A percentile compares a stretch with the other conserved stretches of the same genome.
Evolutionary conservation across 2,888 invertebrate species (phyloP).

Genomic region (Gnatocerus cornutus): DNA sequence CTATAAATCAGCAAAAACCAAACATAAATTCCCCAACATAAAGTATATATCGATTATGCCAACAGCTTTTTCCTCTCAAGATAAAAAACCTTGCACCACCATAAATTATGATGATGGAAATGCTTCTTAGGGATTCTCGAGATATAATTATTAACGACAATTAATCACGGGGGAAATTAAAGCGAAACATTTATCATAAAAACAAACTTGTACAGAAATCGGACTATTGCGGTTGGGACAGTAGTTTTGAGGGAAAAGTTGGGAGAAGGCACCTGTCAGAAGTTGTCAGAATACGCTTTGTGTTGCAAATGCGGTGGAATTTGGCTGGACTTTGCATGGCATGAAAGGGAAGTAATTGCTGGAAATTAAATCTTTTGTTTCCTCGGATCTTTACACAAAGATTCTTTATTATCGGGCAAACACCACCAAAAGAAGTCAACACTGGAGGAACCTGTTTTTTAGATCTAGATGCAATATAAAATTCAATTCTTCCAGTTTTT

Average conservation of each 20-base stretch:
- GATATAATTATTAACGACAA: constrained; percentile 12
- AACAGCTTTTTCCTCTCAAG: constrained; percentile 8
- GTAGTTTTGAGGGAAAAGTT: background rate
- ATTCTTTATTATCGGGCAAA: background rate
- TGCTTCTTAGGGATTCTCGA: background rate
- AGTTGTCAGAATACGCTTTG: background rate
- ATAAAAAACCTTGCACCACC: constrained; percentile 7
- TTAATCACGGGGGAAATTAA: constrained; percentile 11
- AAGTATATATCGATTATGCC: constrained; percentile 11
- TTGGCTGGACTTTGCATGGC: background rate
- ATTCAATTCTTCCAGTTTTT: no score
- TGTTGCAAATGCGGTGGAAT: constrained; percentile 1
- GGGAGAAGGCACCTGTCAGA: background rate
- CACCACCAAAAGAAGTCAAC: no score
- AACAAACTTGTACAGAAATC: background rate
- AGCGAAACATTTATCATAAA: background rate
- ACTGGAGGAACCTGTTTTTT: no score
- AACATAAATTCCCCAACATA: constrained; percentile 20
- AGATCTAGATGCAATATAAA: no score
- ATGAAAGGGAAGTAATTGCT: background rate
- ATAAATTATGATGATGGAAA: constrained; percentile 20
- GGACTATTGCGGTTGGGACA: background rate
- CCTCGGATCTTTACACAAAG: background rate
- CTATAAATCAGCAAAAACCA: constrained; percentile 18
- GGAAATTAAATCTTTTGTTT: background rate